These are phyloP conservation scores for Thymelicus lineola DNA, from an alignment of 2,888 invertebrate genomes.

Conservation along the genomic window DNA sequence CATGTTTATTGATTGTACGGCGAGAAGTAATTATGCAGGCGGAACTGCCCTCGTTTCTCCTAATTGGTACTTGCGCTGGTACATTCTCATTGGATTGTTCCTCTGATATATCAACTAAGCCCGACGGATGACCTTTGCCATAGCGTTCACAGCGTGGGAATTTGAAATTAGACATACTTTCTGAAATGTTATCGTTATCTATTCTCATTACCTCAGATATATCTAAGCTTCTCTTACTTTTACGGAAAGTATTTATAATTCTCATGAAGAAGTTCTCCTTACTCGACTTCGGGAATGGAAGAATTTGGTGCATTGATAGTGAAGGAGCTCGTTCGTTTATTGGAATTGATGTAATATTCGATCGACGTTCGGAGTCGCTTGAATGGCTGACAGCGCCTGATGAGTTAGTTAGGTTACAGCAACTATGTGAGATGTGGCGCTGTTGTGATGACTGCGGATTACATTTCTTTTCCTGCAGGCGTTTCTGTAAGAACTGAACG, in stretches of 20 bases:
- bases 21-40: slow-evolving; percentile 20
- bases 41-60: slow-evolving; percentile 41
- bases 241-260: slow-evolving; percentile 61
- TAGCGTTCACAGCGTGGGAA: slow-evolving; percentile 62
- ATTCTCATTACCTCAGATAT: slow-evolving; percentile 46
- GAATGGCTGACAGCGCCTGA: neutral
- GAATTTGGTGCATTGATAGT: slow-evolving; percentile 70
- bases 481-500: slow-evolving; percentile 67
- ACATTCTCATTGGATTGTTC: slow-evolving; percentile 47
- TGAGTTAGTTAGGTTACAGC: slow-evolving; percentile 50
- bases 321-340: slow-evolving; percentile 45
- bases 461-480: slow-evolving; percentile 63
- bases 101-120: slow-evolving; percentile 61
- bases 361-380: neutral
- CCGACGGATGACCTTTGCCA: slow-evolving; percentile 50
- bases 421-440: slow-evolving; percentile 57
- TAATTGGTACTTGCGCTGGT: slow-evolving; percentile 43
- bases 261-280: slow-evolving; percentile 61
- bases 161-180: slow-evolving; percentile 64
- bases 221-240: slow-evolving; percentile 50
- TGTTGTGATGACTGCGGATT: slow-evolving; percentile 35
- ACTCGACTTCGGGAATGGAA: slow-evolving; percentile 71
- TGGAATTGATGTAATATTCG: slow-evolving; percentile 7
- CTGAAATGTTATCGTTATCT: slow-evolving; percentile 47
- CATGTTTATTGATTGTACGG: slow-evolving; percentile 22